Evolutionary conservation across 1,140 invertebrate genomes (phyloP).

Genomic region (Hycleus phaleratus): DNA sequence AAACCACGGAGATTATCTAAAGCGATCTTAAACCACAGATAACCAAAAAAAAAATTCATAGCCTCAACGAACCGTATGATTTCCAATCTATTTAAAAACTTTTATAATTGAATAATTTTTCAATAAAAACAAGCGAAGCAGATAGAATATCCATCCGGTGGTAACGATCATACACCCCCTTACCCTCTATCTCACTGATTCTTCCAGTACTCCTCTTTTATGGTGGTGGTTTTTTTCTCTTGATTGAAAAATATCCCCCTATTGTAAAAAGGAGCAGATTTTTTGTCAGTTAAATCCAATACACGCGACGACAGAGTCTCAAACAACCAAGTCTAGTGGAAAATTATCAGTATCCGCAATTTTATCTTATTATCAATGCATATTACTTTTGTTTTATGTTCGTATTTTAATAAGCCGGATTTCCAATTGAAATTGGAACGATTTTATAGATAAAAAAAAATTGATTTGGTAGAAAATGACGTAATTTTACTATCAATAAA

Average conservation of each 20-base stretch:
- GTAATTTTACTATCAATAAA: too few species aligned
- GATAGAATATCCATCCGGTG: not conserved
- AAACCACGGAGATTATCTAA: too few species aligned
- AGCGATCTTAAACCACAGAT: not conserved
- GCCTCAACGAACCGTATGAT: slow-evolving; percentile 31
- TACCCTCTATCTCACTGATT: too few species aligned
- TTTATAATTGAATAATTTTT: slow-evolving; percentile 41
- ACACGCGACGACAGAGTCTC: slow-evolving; percentile 10
- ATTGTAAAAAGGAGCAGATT: too few species aligned
- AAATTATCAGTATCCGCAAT: slow-evolving; percentile 26
- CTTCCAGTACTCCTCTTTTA: not conserved
- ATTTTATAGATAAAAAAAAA: too few species aligned
- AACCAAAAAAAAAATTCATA: slow-evolving; percentile 15
- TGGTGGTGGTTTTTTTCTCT: slow-evolving; percentile 6
- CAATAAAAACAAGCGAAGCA: slow-evolving; percentile 40
- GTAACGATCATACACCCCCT: not conserved
- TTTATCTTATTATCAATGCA: too few species aligned
- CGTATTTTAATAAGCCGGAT: too few species aligned
- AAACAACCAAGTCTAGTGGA: slow-evolving; percentile 20
- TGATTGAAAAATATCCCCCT: slow-evolving; percentile 26
- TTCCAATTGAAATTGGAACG: too few species aligned
- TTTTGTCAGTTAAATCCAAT: slow-evolving; percentile 14
- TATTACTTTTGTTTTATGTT: too few species aligned
- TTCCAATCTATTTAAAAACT: slow-evolving; percentile 40
- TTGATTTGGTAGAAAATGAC: too few species aligned